Evolutionary conservation across 2,888 invertebrate genomes (phyloP), one percentile per base, ranked within the genome.

Genomic region (Drosophila paramelanica): DNA sequence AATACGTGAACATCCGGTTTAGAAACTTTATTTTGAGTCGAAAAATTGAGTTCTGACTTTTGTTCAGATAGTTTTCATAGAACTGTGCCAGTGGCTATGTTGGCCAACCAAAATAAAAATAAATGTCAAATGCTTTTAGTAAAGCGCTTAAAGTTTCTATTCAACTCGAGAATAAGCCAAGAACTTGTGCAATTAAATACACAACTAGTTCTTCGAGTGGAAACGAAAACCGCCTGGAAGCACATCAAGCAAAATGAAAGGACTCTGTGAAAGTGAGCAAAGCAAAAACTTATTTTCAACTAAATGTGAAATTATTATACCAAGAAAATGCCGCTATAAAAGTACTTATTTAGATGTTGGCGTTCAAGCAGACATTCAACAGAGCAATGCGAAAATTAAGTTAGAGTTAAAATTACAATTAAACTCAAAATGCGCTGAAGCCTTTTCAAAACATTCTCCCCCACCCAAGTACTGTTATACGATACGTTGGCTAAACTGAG

Each of bases 331-430:
- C 47, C 56, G 43, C 55, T 36, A 55, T 45, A 31, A 41, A 50
- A 50, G 27, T 60, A 25, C 25, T 33, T 58, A 45, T 64, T 65
- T 55, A 51, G 45, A 31, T 55, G 55, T 53, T 45, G 55, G 20
- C n/a, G 17, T 1, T 20, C 3, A 17, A 11, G 31, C 27, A 14
- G 45, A 39, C 45, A 4, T 23, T 31, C 17, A 31, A 27, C 17
- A 31, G 5, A 62, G 39, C 45, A 56, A 55, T 65, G 46, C 42
- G 57, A 47, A 53, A 42, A 55, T 65, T 64, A 23, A 41, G 68
- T 65, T 57, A 27, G 50, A 60, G 69, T 75, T 79, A n/a, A 61
- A 79, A 83, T 86, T 80, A 80, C 84, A 86, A 86, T 80, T 80
- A 83, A 80, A 72, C 65, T 56, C 64, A 70, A 64, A 64, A 64